phyloP scores from a whole-genome alignment of 2,888 invertebrate species.

The Lepidochrysops patricia region DNA sequence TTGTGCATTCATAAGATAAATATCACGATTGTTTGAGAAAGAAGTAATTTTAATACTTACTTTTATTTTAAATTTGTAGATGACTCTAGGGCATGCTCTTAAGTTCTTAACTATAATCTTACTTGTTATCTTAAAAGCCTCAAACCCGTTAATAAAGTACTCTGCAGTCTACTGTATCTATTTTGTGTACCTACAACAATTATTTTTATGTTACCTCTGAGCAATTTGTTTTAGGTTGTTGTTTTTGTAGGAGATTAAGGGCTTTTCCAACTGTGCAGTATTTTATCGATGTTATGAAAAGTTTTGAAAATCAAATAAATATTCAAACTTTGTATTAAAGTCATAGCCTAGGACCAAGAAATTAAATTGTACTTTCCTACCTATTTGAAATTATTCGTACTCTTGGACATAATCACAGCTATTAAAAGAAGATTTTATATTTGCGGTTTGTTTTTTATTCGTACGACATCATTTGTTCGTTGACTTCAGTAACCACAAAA shows the following conservation, averaged over 20 bases:
- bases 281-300: too few relatives aligned
- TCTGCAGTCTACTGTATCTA: neutral
- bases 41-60: neutral
- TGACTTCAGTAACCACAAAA: slow-evolving; percentile 18
- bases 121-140: neutral
- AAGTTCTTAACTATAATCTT: neutral
- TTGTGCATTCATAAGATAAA: too few relatives aligned
- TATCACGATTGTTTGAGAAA: neutral
- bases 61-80: neutral
- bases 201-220: neutral
- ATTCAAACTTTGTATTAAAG: too few relatives aligned
- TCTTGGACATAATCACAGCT: slow-evolving; percentile 15
- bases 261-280: too few relatives aligned
- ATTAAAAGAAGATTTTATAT: slow-evolving; percentile 16
- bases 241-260: too few relatives aligned
- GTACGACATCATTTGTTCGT: slow-evolving; percentile 22
- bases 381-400: neutral
- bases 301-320: too few relatives aligned
- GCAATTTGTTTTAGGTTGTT: neutral
- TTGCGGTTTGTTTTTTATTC: slow-evolving; percentile 23
- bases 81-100: neutral
- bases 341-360: neutral
- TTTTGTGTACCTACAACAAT: neutral
- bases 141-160: neutral
- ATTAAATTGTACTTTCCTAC: neutral